Evolutionary conservation across 2,113 vertebrate genomes (phyloP).

Genomic region (Gnathonemus longibarbis): DNA sequence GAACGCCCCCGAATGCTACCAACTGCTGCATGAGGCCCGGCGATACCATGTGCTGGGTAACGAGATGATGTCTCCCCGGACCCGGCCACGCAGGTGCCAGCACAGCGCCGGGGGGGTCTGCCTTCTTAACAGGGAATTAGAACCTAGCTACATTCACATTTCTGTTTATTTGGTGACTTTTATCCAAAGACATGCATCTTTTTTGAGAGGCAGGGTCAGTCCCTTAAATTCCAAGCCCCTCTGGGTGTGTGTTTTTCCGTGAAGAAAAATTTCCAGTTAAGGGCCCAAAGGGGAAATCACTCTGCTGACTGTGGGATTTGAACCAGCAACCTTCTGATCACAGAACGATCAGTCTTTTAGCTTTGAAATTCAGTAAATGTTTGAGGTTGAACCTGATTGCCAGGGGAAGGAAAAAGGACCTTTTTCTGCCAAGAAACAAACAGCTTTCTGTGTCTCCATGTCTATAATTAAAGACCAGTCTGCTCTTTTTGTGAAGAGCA

Average conservation of each 20-base stretch:
- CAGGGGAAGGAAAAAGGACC: background rate
- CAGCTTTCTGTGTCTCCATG: background rate
- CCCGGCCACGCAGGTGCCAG: slow-evolving; percentile 83
- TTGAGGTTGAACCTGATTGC: background rate
- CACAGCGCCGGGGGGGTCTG: background rate
- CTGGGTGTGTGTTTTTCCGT: background rate
- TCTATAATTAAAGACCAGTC: background rate
- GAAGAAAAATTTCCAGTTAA: background rate
- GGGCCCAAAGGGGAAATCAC: background rate
- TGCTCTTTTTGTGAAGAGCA: background rate
- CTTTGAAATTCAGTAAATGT: background rate
- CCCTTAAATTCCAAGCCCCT: background rate
- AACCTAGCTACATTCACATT: background rate
- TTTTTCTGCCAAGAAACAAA: background rate
- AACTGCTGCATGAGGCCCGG: slow-evolving; percentile 89
- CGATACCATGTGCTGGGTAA: slow-evolving; percentile 95
- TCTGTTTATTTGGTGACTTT: background rate
- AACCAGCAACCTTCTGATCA: background rate
- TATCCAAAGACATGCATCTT: background rate
- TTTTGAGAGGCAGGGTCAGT: background rate
- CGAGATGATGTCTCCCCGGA: slow-evolving; percentile 98
- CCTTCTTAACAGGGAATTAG: background rate
- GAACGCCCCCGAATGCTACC: slow-evolving; percentile 90
- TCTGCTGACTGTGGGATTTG: background rate
- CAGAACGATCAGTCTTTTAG: background rate